These are phyloP conservation scores for Tragelaphus buxtoni DNA, from an alignment of 2,113 vertebrate genomes.

Conservation along the genomic window DNA sequence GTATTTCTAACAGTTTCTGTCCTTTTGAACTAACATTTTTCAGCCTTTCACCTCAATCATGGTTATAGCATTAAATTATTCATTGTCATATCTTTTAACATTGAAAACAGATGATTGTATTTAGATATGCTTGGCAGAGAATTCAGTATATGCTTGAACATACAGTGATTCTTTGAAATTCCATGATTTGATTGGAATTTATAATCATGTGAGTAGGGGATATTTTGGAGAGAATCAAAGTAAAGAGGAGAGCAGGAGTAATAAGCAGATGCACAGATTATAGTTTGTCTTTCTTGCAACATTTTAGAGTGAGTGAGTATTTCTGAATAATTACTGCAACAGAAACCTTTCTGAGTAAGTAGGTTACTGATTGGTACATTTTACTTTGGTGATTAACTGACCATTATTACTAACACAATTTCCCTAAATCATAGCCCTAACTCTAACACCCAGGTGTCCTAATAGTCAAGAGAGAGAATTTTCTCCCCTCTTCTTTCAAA, in stretches of 20 bases:
- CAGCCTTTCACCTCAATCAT: not conserved
- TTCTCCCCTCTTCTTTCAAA: not conserved
- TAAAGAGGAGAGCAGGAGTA: not conserved
- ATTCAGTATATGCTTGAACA: not conserved
- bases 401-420: not conserved
- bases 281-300: not conserved
- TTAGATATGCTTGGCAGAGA: not conserved
- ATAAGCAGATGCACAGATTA: not conserved
- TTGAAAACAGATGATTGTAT: not conserved
- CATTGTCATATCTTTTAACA: not conserved
- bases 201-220: not conserved
- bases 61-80: not conserved
- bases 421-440: not conserved
- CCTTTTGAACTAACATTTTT: constrained; percentile 33
- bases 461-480: not conserved
- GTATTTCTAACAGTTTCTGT: constrained; percentile 32
- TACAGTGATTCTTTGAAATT: not conserved
- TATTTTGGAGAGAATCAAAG: not conserved
- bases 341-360: not conserved
- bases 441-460: not conserved
- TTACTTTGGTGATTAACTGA: not conserved
- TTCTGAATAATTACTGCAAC: not conserved
- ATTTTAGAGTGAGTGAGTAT: not conserved
- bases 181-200: not conserved
- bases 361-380: not conserved